Conservation (phyloP, 1,140 invertebrate species). For the Scaptomyza montana region DNA sequence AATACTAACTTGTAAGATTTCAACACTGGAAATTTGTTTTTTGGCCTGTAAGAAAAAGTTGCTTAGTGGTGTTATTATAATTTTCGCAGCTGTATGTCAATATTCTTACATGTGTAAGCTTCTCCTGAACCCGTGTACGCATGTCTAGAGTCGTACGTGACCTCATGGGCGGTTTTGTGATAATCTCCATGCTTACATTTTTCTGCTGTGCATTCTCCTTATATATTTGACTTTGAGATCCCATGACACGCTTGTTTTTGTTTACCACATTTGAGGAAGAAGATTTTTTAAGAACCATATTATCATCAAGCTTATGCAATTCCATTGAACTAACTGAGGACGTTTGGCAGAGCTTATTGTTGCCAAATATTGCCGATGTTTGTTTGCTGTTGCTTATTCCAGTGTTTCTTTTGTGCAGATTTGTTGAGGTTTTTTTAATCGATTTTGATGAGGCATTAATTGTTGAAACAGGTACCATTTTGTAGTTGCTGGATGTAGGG, state of each 20-base stretch:
- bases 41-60: too few relatives aligned
- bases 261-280: constrained; percentile 75
- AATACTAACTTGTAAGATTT: too few relatives aligned
- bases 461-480: constrained; percentile 52
- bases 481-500: constrained; percentile 42
- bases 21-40: too few relatives aligned
- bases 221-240: constrained; percentile 62
- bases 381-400: constrained; percentile 57
- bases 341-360: constrained; percentile 70
- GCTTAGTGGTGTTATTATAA: too few relatives aligned
- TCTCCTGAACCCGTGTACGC: constrained; percentile 61
- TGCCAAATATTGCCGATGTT: constrained; percentile 53
- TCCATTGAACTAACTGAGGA: constrained; percentile 82
- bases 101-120: constrained; percentile 54
- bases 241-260: constrained; percentile 66
- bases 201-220: constrained; percentile 77
- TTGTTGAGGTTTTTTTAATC: constrained; percentile 63
- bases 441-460: constrained; percentile 72
- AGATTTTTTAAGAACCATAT: constrained; percentile 77
- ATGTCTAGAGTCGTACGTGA: constrained; percentile 81
- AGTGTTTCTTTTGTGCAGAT: constrained; percentile 63
- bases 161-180: constrained; percentile 79
- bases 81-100: not conserved
- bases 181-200: constrained; percentile 80
- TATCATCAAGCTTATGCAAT: constrained; percentile 81